These are phyloP conservation scores for Chironomus tentans DNA, from an alignment of 2,888 invertebrate genomes.

Conservation along the genomic window DNA sequence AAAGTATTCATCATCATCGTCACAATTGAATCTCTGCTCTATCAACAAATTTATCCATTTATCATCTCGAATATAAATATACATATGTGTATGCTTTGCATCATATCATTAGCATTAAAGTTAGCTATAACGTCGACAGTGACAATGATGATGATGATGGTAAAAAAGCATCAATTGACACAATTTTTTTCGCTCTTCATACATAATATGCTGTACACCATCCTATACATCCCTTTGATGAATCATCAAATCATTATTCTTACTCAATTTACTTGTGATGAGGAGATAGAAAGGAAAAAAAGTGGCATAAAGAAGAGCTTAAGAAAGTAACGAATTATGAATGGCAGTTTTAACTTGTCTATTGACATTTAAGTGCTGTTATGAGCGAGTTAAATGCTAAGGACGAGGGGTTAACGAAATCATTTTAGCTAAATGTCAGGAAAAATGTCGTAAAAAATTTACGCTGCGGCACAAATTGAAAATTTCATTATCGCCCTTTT, in stretches of 20 bases:
- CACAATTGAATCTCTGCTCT: no score
- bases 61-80: no score
- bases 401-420: neutral
- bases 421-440: neutral
- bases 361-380: neutral
- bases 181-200: neutral
- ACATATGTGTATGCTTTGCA: neutral
- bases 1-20: no score
- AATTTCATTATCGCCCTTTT: neutral
- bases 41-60: no score
- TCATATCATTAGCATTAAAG: neutral
- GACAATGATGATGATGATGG: neutral
- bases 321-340: neutral
- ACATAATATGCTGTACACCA: no score
- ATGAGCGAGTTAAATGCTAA: neutral
- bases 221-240: neutral
- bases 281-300: neutral
- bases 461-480: neutral
- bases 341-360: neutral
- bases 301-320: neutral
- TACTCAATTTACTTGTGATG: neutral
- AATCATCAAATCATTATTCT: neutral
- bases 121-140: no score
- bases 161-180: neutral
- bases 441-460: neutral